Evolutionary conservation across 2,888 invertebrate species (phyloP), one percentile per base, ranked within the genome.

Genomic region (Octodonta nipae): DNA sequence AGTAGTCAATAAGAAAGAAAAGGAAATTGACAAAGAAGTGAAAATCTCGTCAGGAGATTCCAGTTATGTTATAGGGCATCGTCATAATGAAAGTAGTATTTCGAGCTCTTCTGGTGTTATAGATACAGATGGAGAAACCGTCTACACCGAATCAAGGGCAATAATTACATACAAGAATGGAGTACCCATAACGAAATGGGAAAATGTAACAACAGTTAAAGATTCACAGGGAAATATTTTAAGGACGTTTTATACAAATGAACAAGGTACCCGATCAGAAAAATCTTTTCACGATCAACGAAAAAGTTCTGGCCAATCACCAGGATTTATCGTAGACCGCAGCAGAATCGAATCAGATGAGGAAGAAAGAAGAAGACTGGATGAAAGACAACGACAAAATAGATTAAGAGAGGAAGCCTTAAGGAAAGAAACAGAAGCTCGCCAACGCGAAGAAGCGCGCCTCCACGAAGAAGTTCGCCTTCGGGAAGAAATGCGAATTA

Each of bases 141-240:
- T 35, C 16, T 17, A 30, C 8, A 37, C 31, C 13, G 39, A 37
- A 13, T 30, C 37, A 16, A 26, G 25, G 32, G 32, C 24, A 5
- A 30, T 15, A 15, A 38, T 33, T 5, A 30, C 30, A 4, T 35
- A 20, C 13, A 26, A 41, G 1, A 40, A 51, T 24, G 50, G 48
- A 3, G 28, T 38, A 28, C 43, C 44, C 10, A 37, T 43, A 1
- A 45, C 38, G 1, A 44, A 34, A 15, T 50, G 46, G 43, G 40
- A 42, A 4, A 52, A 52, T 26, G 42, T 44, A 5, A 50, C 50
- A 2, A 50, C 44, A 3, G 38, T 51, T n/a, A 41, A 40, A 28
- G 52, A 52, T 29, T 40, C 47, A 6, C 35, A 36, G 4, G 52
- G 52, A 8, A 50, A 48, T 27, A 40, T 52, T 16, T 12, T 52